phyloP scores from a whole-genome alignment of 2,797 vertebrate genomes.

The Gobio occitaniae region DNA sequence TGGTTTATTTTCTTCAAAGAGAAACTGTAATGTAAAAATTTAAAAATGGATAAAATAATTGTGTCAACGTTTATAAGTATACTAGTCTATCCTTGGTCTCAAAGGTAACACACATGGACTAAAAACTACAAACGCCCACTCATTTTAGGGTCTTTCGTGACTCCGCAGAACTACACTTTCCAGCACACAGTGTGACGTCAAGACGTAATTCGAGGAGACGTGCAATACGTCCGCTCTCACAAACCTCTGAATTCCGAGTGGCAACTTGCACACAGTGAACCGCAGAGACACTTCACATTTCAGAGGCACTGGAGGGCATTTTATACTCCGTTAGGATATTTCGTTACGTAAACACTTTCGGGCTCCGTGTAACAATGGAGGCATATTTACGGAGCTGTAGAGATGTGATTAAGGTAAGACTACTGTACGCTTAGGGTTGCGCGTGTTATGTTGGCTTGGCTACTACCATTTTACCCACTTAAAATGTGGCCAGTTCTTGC shows the following conservation, averaged over 20 bases:
- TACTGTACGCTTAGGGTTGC: neutral
- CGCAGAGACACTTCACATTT: neutral
- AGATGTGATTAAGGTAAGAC: constrained; percentile 68
- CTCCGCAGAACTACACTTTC: constrained; percentile 19
- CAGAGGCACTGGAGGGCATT: neutral
- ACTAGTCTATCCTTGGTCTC: neutral
- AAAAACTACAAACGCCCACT: neutral
- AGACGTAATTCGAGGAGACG: neutral
- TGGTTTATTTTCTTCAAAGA: neutral
- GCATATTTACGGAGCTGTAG: constrained; percentile 64
- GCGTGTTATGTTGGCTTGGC: constrained; percentile 13
- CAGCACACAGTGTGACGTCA: neutral
- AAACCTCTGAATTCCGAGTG: neutral
- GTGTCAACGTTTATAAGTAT: neutral
- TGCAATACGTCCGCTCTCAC: neutral
- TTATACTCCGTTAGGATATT: constrained; percentile 10
- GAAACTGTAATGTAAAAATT: too few species aligned
- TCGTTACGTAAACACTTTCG: neutral
- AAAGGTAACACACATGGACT: neutral
- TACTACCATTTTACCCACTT: constrained; percentile 19
- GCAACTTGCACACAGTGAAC: neutral
- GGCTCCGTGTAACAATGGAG: constrained; percentile 58
- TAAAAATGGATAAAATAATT: neutral
- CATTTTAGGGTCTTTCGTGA: neutral
- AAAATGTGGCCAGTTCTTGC: neutral